These are phyloP conservation scores for Idaea dimidiata DNA, from an alignment of 2,888 invertebrate species.

Conservation along the genomic window DNA sequence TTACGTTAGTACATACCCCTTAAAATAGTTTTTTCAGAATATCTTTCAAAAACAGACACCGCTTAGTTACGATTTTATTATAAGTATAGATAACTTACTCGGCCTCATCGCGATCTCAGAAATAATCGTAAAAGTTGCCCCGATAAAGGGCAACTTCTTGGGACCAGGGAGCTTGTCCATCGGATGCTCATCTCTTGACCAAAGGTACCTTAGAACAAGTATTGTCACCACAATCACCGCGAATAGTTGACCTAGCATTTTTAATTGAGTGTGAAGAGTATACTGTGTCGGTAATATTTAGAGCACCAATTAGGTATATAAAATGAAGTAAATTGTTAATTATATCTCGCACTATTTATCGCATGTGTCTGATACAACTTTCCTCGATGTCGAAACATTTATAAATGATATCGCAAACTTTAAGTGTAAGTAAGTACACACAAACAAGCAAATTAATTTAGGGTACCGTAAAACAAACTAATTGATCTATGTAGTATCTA, in stretches of 20 bases:
- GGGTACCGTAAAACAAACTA: neutral
- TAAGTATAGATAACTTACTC: constrained; percentile 13
- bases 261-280: too few species aligned
- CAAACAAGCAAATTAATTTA: neutral
- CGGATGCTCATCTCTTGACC: constrained; percentile 10
- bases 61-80: too few species aligned
- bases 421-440: neutral
- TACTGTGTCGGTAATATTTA: too few species aligned
- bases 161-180: constrained; percentile 15
- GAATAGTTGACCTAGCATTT: neutral
- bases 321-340: too few species aligned
- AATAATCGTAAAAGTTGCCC: constrained; percentile 4
- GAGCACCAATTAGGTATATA: too few species aligned
- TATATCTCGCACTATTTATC: too few species aligned
- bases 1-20: too few species aligned
- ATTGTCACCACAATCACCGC: neutral
- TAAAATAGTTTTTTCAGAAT: too few species aligned
- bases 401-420: neutral
- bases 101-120: constrained; percentile 10
- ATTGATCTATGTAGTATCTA: neutral
- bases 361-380: neutral
- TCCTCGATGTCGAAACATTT: neutral
- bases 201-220: neutral
- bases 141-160: constrained; percentile 10
- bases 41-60: neutral